phyloP scores from a whole-genome alignment of 1,140 invertebrate species.

The Bactericera cockerelli region DNA sequence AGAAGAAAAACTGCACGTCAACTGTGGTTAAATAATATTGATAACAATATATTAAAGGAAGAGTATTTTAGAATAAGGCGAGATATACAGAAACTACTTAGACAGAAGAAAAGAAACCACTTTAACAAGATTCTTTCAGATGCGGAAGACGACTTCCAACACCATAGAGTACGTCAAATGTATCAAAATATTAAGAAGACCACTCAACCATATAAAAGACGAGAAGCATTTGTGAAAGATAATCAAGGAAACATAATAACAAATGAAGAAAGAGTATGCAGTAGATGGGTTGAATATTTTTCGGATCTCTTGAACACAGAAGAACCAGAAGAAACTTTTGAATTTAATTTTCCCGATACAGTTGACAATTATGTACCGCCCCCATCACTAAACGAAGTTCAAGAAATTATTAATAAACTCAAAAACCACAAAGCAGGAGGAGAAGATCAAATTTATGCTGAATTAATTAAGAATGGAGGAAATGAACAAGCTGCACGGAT shows the following conservation, averaged over 20 bases:
- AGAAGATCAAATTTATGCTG: conserved; percentile 21
- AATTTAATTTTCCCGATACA: conserved; percentile 4
- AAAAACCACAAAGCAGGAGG: conserved; percentile 21
- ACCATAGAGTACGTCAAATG: conserved; percentile 5
- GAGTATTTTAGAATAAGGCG: conserved; percentile 8
- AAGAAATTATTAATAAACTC: conserved; percentile 15
- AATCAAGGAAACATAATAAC: conserved; percentile 14
- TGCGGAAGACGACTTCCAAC: conserved; percentile 3
- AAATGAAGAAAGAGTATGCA: neutral
- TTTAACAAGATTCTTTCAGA: conserved; percentile 11
- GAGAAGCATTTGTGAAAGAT: conserved; percentile 12
- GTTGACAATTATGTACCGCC: neutral
- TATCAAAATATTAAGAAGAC: conserved; percentile 12
- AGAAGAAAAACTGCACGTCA: conserved; percentile 11
- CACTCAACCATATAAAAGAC: conserved; percentile 14
- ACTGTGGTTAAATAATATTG: conserved; percentile 3
- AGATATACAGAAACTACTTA: conserved; percentile 14
- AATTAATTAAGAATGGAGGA: conserved; percentile 20
- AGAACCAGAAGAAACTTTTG: neutral
- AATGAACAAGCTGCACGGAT: neutral
- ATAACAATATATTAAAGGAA: neutral
- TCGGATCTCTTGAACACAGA: conserved; percentile 14
- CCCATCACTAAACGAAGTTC: conserved; percentile 13
- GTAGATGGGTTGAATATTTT: conserved; percentile 16
- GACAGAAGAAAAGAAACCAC: conserved; percentile 15